Evolutionary conservation across 2,888 invertebrate species (phyloP).

Genomic region (Conomelus anceps): DNA sequence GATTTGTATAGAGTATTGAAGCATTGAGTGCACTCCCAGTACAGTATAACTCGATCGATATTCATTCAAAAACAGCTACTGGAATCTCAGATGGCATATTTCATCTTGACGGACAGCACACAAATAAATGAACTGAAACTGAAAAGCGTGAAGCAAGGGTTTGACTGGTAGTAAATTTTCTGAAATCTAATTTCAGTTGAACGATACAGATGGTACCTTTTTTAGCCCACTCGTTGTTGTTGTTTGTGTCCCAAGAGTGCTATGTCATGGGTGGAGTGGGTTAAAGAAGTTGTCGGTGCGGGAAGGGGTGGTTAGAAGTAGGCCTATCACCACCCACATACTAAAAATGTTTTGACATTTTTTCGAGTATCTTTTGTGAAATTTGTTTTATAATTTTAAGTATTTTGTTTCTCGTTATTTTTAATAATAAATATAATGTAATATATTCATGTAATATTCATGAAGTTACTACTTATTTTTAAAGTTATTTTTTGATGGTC

Average conservation of each 20-base stretch:
- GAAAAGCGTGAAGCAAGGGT: neutral
- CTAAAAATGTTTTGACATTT: no score
- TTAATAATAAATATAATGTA: neutral
- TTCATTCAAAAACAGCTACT: neutral
- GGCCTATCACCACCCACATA: neutral
- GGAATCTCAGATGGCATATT: neutral
- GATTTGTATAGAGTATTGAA: no score
- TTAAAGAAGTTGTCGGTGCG: neutral
- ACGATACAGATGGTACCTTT: neutral
- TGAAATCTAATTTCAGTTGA: neutral
- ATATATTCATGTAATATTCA: no score
- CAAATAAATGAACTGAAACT: neutral
- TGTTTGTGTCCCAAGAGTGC: neutral
- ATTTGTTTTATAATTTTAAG: neutral
- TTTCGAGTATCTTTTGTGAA: neutral
- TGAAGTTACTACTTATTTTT: no score
- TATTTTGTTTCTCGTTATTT: neutral
- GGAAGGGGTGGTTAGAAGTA: no score
- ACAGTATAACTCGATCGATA: neutral
- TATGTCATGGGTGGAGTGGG: neutral
- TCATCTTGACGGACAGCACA: neutral
- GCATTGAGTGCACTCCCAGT: no score
- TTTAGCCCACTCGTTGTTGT: neutral
- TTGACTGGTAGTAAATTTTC: neutral
- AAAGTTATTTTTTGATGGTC: no score